Conservation (phyloP, 2,113 vertebrate genomes). For the Microtus ochrogaster region DNA sequence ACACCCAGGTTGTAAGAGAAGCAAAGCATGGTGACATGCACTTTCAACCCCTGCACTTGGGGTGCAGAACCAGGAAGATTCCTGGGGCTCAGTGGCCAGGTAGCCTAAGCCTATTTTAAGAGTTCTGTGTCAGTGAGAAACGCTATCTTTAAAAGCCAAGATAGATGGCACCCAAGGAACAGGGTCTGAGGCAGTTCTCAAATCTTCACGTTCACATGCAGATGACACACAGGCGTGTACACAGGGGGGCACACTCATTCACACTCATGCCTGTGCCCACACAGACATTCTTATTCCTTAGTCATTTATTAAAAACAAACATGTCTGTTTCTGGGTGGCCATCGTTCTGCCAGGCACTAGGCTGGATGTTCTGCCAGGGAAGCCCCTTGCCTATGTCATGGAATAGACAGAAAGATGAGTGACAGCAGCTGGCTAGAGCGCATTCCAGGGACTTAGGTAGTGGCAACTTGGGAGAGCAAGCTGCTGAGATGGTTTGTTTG, state of each 20-base stretch:
- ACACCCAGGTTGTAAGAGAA: no score
- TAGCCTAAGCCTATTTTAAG: not conserved
- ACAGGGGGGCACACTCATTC: no score
- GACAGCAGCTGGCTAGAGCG: rapidly evolving
- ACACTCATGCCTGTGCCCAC: no score
- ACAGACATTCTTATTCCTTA: not conserved
- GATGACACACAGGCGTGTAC: not conserved
- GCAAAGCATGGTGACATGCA: not conserved
- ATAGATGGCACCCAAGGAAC: not conserved
- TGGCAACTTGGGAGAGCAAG: not conserved
- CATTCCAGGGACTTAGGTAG: not conserved
- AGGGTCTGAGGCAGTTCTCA: not conserved
- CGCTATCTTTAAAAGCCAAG: not conserved
- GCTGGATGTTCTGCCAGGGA: not conserved
- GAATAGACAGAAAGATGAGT: rapidly evolving
- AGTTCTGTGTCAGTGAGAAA: not conserved
- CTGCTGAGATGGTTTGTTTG: no score
- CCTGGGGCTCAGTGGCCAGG: not conserved
- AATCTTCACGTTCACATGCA: no score
- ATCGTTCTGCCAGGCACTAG: not conserved
- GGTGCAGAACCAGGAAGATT: not conserved
- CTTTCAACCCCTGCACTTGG: not conserved
- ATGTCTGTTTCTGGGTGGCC: not conserved
- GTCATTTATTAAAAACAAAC: not conserved
- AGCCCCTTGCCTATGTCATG: not conserved